Conservation (phyloP, 2,797 vertebrate genomes). For the Coracias cyanogaster region DNA sequence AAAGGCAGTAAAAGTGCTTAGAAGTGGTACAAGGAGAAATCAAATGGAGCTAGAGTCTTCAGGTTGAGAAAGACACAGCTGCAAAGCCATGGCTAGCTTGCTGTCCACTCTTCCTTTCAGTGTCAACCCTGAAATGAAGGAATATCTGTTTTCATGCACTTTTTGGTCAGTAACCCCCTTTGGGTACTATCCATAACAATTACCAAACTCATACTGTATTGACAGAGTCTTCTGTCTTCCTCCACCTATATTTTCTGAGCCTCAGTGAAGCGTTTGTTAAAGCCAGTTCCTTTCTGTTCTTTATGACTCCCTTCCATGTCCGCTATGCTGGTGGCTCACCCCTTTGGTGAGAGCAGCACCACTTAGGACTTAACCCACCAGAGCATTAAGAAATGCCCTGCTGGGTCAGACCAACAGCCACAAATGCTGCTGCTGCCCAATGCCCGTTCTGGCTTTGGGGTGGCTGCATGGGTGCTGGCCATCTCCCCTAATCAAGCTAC, state of each 20-base stretch:
- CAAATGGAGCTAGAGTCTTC: neutral
- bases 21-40: neutral
- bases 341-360: neutral
- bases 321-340: neutral
- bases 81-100: neutral
- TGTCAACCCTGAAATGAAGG: neutral
- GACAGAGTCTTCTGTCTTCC: neutral
- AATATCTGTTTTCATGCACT: neutral
- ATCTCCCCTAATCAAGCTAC: neutral
- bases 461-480: neutral
- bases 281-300: neutral
- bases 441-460: fast-evolving
- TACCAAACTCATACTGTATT: neutral
- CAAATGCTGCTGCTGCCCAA: neutral
- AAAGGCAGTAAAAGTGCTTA: neutral
- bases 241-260: neutral
- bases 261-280: neutral
- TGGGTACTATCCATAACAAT: neutral
- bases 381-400: neutral
- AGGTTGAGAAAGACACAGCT: neutral
- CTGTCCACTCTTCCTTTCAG: neutral
- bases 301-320: neutral
- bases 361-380: neutral
- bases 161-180: neutral
- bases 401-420: neutral